Evolutionary conservation across 1,140 invertebrate genomes (phyloP), one percentile per base, ranked within the genome.

Genomic region (Drosophila cardini): DNA sequence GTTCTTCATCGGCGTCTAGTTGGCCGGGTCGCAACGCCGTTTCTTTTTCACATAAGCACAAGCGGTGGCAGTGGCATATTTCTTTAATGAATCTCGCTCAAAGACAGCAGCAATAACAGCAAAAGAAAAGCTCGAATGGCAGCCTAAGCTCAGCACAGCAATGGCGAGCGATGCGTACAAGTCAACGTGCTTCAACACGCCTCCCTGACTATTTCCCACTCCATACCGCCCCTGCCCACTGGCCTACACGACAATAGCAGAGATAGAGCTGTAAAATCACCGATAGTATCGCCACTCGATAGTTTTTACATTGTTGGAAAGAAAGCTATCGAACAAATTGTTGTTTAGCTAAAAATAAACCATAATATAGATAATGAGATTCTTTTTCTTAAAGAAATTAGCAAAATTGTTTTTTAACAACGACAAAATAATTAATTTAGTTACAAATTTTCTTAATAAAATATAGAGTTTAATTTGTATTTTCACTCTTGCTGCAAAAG

Each of bases 41-140:
- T 78, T 87, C 68, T 79, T 80, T 72, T 55, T 63, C 53, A 56
- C 53, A 62, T 68, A 56, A 56, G 21, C 21, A 26, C 4, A 34
- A n/a, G 30, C 36, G 6, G 34, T 50, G 57, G 26, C 46, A 45
- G 74, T 90, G 77, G 74, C 74, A 90, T 90, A 78, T 89, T 89
- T 89, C 84, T 90, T 89, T 89, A 89, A 89, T 89, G 85, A 89
- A 89, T 89, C 74, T 84, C 38, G 48, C 74, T 55, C 62, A 36
- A 38, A 32, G 48, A 60, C n/a, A 71, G 46, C 32, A 62, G 63
- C 56, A 61, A 55, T 40, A 63, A 50, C 43, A 55, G 48, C 61
- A 70, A 72, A 65, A 57, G 63, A 72, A 78, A 72, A 72, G 73
- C 77, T 61, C 50, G 65, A 80, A 82, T 64, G 36, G 32, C 21